Percentiles rank a stretch among this genome's conserved stretches.
Evolutionary conservation across 2,888 invertebrate genomes (phyloP).

Genomic region (Diarsia mendica): DNA sequence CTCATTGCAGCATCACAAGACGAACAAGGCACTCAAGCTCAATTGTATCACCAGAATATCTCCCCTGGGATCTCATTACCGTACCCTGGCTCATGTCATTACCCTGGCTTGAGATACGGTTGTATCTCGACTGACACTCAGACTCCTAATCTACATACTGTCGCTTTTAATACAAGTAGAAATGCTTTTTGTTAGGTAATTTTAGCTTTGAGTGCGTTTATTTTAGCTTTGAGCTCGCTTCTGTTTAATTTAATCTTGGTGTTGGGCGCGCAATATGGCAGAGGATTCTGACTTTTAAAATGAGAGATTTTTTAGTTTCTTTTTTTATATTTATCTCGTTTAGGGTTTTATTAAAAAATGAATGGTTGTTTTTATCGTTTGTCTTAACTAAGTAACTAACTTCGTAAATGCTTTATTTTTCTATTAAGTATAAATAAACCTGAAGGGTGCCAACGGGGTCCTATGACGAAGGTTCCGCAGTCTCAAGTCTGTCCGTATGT

Average conservation of each 20-base stretch:
- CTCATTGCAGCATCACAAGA: neutral
- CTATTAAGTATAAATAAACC: neutral
- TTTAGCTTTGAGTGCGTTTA: constrained; percentile 28
- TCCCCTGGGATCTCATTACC: constrained; percentile 55
- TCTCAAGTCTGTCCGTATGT: neutral
- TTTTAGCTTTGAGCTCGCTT: constrained; percentile 37
- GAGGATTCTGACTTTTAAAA: constrained; percentile 29
- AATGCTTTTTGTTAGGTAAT: constrained; percentile 58
- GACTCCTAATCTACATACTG: constrained; percentile 61
- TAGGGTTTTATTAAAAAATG: constrained; percentile 36
- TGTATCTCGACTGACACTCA: constrained; percentile 27
- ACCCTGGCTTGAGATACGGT: constrained; percentile 33
- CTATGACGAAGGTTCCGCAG: neutral
- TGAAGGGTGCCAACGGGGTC: neutral
- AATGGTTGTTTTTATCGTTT: constrained; percentile 11
- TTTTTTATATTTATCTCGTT: constrained; percentile 20
- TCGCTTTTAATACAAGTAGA: constrained; percentile 52
- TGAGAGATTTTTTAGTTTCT: constrained; percentile 25
- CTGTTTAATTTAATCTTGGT: constrained; percentile 50
- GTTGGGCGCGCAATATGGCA: constrained; percentile 5
- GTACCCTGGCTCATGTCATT: constrained; percentile 41
- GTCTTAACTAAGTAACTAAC: neutral
- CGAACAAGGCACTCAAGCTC: constrained; percentile 7
- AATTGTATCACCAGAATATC: constrained; percentile 48
- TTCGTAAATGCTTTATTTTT: neutral